These are phyloP conservation scores for Sycophila texana DNA, from an alignment of 2,888 invertebrate genomes.

Conservation along the genomic window DNA sequence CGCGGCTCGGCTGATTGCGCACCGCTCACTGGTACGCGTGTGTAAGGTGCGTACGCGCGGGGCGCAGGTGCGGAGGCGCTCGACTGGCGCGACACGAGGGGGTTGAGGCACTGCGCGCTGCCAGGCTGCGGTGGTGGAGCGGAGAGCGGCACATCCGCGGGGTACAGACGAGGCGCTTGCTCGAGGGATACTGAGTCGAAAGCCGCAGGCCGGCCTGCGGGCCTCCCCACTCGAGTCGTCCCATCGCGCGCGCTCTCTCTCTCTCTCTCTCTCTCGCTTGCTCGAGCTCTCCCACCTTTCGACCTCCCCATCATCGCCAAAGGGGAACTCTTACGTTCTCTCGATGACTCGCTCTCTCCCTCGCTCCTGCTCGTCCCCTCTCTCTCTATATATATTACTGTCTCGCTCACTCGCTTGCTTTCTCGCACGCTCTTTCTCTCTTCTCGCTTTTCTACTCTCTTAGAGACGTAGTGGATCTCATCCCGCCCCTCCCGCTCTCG, in stretches of 20 bases:
- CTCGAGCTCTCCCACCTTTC: conserved; percentile 48
- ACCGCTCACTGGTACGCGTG: not conserved
- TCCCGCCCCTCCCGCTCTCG: conserved; percentile 21
- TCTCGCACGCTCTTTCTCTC: conserved; percentile 1
- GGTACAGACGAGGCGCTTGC: conserved; percentile 76
- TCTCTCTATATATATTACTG: not conserved
- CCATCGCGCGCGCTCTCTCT: not conserved
- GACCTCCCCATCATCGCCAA: conserved; percentile 48
- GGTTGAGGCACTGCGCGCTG: not conserved
- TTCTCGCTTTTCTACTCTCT: conserved; percentile 18
- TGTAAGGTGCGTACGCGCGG: not conserved
- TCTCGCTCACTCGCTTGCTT: not conserved
- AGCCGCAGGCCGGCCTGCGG: conserved; percentile 75
- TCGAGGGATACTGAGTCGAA: conserved; percentile 75
- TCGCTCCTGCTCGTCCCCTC: conserved; percentile 47
- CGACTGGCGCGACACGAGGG: not conserved
- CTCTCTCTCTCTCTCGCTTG: conserved; percentile 4
- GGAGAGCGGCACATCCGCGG: conserved; percentile 65
- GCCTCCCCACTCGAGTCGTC: conserved; percentile 66
- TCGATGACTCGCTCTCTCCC: conserved; percentile 48
- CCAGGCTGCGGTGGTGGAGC: conserved; percentile 26
- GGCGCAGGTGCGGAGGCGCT: not conserved
- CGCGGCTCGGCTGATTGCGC: conserved; percentile 4
- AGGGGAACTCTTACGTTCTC: conserved; percentile 48
- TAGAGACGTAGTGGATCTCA: conserved; percentile 22